Evolutionary conservation across 2,797 vertebrate genomes (phyloP).

Genomic region (Myripristis murdjan): DNA sequence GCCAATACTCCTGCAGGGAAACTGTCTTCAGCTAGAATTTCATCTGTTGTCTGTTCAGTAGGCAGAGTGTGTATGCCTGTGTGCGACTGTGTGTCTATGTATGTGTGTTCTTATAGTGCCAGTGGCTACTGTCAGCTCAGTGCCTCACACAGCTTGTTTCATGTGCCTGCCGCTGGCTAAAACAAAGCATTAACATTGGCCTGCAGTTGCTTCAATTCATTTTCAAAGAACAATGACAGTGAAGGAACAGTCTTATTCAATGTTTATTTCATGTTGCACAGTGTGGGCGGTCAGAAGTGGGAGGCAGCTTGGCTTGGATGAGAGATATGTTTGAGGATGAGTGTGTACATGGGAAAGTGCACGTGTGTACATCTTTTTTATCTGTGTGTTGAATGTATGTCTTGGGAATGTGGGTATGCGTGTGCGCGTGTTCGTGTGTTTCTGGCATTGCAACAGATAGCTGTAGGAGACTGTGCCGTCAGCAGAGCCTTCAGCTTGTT

Average conservation of each 20-base stretch:
- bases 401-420: constrained; percentile 31
- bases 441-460: constrained; percentile 63
- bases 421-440: constrained; percentile 39
- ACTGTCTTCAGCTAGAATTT: constrained; percentile 76
- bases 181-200: constrained; percentile 83
- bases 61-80: constrained; percentile 49
- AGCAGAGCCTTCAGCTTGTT: constrained; percentile 71
- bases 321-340: constrained; percentile 60
- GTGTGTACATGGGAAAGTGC: constrained; percentile 55
- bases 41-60: constrained; percentile 73
- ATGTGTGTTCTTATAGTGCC: constrained; percentile 71
- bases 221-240: constrained; percentile 83
- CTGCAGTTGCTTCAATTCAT: constrained; percentile 81
- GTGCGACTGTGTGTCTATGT: constrained; percentile 38
- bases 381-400: constrained; percentile 52
- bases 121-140: constrained; percentile 82
- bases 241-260: constrained; percentile 76
- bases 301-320: constrained; percentile 65
- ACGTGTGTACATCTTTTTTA: constrained; percentile 59
- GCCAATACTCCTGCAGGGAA: constrained; percentile 79
- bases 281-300: constrained; percentile 78
- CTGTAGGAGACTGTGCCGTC: constrained; percentile 67
- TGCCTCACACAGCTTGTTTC: constrained; percentile 79
- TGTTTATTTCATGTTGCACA: constrained; percentile 81
- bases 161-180: constrained; percentile 80